Conservation (phyloP, 2,888 invertebrate species). For the Caradrina kadenii region DNA sequence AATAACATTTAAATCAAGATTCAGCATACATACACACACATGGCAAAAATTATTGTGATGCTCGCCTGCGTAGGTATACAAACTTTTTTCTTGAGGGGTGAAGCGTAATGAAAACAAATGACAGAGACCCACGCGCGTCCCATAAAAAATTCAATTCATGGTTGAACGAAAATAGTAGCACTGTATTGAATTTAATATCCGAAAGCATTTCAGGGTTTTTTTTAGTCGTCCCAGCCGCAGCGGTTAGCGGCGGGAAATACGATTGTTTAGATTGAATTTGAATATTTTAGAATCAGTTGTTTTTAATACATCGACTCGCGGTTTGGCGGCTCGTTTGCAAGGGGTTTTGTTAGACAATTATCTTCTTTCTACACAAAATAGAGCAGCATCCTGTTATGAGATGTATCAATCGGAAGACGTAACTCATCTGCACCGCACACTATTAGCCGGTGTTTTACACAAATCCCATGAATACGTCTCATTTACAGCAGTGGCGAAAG, state of each 20-base stretch:
- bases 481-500: slow-evolving; percentile 68
- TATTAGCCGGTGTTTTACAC: slow-evolving; percentile 54
- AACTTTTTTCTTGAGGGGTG: slow-evolving; percentile 76
- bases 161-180: slow-evolving; percentile 80
- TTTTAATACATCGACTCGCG: slow-evolving; percentile 52
- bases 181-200: slow-evolving; percentile 79
- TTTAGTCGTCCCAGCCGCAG: slow-evolving; percentile 67
- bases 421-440: slow-evolving; percentile 26
- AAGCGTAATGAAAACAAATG: slow-evolving; percentile 88
- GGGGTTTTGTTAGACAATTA: neutral
- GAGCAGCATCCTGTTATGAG: neutral
- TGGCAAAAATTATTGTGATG: slow-evolving; percentile 65
- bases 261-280: slow-evolving; percentile 73
- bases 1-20: slow-evolving; percentile 72
- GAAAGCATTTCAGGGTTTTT: slow-evolving; percentile 70
- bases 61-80: slow-evolving; percentile 55
- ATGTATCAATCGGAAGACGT: slow-evolving; percentile 48
- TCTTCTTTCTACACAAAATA: slow-evolving; percentile 6
- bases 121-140: slow-evolving; percentile 80
- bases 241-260: slow-evolving; percentile 70
- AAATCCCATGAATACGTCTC: slow-evolving; percentile 60
- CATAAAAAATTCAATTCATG: slow-evolving; percentile 88
- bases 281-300: slow-evolving; percentile 71
- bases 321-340: slow-evolving; percentile 26
- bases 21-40: slow-evolving; percentile 41